Base-by-base conservation (phyloP, 2,888 invertebrate genomes). In the Drosophila austrosaltans region DNA sequence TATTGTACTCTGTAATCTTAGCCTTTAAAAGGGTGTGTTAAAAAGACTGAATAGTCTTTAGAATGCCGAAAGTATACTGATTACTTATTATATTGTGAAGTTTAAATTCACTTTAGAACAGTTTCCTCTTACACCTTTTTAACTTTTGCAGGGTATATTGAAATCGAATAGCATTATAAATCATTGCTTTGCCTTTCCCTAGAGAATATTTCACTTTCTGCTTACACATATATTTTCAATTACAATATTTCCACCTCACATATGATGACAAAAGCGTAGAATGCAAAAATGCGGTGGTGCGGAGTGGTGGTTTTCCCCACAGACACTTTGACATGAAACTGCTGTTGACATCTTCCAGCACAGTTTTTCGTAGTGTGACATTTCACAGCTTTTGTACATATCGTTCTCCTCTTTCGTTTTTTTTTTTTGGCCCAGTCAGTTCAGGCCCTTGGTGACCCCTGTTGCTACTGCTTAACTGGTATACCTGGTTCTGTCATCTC, bases 331-430 rank as follows among this genome's bases (percentile, higher is more conserved):
- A 48, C 36, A 61, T 20, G 54, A 56, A 61, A 66, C 71, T 79
- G 71, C 70, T 70, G 84, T 69, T 81, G 82, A 84, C 82, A 87
- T 75, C 69, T 77, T 77, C 67, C 22, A 66, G 48, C 77, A 69
- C 79, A 77, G 25, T 71, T 69, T 77, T 66, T 66, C 42, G 40
- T 58, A 75, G 77, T 71, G 75, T 70, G 68, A 72, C 70, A 81
- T 74, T 70, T 81, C 62, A 76, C 84, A 68, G 78, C 68, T 67
- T 66, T 69, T 56, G 53, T 40, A 58, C 22, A 30, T 48, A 48
- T 32, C 30, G 32, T 12, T 20, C 44, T 58, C 58, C 20, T 8
- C 30, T n/a, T 36, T 57, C 3, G 39, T 8, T 57, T 57, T 22
- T 36, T 36, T 56, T 60, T 44, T 44, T 39, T 10, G 5, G 12